Conservation (phyloP, 2,113 vertebrate species). For the Melanostigma gelatinosum region DNA sequence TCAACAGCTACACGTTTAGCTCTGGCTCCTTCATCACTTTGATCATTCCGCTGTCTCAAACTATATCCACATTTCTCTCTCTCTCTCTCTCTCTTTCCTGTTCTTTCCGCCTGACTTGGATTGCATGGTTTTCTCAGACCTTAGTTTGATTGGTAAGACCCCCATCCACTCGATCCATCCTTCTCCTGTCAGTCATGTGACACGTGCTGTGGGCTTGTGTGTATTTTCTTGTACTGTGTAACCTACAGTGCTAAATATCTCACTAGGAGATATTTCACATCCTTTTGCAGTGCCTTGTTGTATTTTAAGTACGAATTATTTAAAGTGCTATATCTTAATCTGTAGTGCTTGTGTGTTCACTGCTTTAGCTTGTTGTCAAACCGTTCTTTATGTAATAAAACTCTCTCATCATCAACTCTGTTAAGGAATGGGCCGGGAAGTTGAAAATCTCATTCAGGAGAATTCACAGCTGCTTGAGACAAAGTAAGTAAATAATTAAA, state of each 20-base stretch:
- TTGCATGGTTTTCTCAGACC: slow-evolving; percentile 98
- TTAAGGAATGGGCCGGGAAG: slow-evolving; percentile 98
- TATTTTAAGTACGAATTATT: slow-evolving; percentile 23
- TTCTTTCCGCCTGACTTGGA: slow-evolving; percentile 85
- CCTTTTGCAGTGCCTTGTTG: slow-evolving; percentile 26
- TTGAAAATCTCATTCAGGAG: slow-evolving; percentile 97
- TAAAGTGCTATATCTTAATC: slow-evolving; percentile 8
- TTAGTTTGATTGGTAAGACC: slow-evolving; percentile 99
- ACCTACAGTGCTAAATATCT: slow-evolving; percentile 39
- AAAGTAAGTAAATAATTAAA: slow-evolving; percentile 86
- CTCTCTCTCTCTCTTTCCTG: slow-evolving; percentile 64
- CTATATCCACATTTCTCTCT: slow-evolving; percentile 73
- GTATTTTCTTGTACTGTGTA: slow-evolving; percentile 38
- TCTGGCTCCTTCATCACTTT: slow-evolving; percentile 66
- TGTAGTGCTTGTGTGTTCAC: slow-evolving; percentile 46
- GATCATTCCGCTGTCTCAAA: slow-evolving; percentile 77
- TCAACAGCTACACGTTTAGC: slow-evolving; percentile 59
- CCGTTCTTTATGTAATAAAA: neutral
- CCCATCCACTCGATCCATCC: slow-evolving; percentile 82
- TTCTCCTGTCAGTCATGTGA: slow-evolving; percentile 66
- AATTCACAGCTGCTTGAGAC: slow-evolving; percentile 98
- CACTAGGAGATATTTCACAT: slow-evolving; percentile 45
- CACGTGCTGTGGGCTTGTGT: slow-evolving; percentile 55
- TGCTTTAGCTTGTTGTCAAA: slow-evolving; percentile 15
- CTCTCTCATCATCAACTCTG: slow-evolving; percentile 40